phyloP scores from a whole-genome alignment of 2,113 vertebrate genomes.

The Bos indicus region DNA sequence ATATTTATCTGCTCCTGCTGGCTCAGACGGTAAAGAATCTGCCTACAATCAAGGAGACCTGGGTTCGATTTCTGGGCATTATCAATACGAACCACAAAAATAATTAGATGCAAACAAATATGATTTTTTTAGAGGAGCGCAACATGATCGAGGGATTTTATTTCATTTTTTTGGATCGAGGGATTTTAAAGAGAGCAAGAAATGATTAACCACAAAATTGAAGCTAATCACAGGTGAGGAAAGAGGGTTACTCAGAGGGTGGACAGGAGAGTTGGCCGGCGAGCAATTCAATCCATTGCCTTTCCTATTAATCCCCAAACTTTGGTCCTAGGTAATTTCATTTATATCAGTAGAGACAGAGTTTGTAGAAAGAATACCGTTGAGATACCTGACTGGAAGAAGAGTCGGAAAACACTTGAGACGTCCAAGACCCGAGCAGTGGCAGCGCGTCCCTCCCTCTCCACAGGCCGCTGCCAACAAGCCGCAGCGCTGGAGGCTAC shows the following conservation, averaged over 20 bases:
- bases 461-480: rapidly evolving
- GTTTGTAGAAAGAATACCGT: neutral
- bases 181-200: too few species aligned
- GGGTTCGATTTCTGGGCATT: too few species aligned
- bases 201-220: neutral
- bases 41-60: too few species aligned
- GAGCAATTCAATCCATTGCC: neutral
- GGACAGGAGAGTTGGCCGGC: neutral
- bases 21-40: too few species aligned
- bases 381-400: neutral
- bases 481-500: rapidly evolving
- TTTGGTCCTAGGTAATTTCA: neutral
- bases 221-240: neutral
- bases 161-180: too few species aligned
- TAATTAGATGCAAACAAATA: too few species aligned
- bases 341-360: neutral
- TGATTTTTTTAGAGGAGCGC: too few species aligned
- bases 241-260: neutral
- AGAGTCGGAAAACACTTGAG: neutral
- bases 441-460: rapidly evolving
- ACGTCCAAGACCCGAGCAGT: too few species aligned
- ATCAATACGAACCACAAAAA: too few species aligned
- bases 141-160: too few species aligned
- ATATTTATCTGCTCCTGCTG: too few species aligned
- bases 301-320: neutral